Conservation (phyloP, 2,797 vertebrate species). For the Labroides dimidiatus region DNA sequence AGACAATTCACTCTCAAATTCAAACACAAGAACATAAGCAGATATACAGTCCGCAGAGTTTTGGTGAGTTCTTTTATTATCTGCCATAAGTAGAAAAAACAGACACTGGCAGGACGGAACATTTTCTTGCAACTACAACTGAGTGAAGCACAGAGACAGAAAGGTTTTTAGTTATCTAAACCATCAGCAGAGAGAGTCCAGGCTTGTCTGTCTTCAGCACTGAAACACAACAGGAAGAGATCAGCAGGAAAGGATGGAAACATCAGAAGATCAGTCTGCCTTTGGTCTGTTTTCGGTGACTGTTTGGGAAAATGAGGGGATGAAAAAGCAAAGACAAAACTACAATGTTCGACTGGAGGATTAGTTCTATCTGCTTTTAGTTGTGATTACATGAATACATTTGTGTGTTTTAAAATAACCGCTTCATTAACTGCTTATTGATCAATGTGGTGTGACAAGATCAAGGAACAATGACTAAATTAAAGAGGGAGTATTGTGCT, state of each 20-base stretch:
- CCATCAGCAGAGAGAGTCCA: background rate
- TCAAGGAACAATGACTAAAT: too few species aligned
- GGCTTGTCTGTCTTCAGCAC: background rate
- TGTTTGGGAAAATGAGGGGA: background rate
- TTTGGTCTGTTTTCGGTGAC: too few species aligned
- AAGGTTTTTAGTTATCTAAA: background rate
- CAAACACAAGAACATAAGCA: background rate
- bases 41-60: background rate
- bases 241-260: background rate
- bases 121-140: conserved; percentile 8
- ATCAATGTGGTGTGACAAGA: too few species aligned
- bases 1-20: too few species aligned
- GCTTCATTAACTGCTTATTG: too few species aligned
- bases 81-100: background rate
- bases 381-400: too few species aligned
- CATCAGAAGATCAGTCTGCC: background rate
- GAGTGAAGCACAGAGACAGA: background rate
- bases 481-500: too few species aligned
- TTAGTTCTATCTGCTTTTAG: too few species aligned
- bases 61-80: background rate
- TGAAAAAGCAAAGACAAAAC: too few species aligned
- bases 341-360: too few species aligned
- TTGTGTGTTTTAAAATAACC: too few species aligned
- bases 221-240: background rate
- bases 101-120: background rate